phyloP scores from a whole-genome alignment of 2,113 vertebrate genomes.

The Hoplias malabaricus region DNA sequence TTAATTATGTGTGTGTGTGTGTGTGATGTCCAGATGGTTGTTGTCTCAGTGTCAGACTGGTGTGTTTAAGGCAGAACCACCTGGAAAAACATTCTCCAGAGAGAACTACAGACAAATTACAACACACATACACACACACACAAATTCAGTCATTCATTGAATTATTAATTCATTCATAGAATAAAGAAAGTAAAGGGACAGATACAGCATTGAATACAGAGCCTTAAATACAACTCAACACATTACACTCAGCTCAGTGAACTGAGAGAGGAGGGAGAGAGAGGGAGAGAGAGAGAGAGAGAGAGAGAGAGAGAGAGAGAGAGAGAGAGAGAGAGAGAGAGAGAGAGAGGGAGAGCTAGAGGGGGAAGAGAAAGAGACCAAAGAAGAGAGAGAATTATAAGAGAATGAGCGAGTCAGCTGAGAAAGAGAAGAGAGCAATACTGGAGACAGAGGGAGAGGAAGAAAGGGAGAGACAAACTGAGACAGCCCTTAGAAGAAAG shows the following conservation, averaged over 20 bases:
- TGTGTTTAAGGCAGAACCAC: slow-evolving; percentile 58
- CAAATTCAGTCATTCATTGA: neutral
- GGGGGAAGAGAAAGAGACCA: neutral
- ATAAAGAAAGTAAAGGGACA: too few species aligned
- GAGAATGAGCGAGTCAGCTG: neutral
- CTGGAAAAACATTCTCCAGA: slow-evolving; percentile 55
- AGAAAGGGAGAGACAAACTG: too few species aligned
- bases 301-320: neutral
- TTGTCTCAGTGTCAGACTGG: slow-evolving; percentile 55
- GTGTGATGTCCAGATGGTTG: slow-evolving; percentile 69
- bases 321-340: neutral
- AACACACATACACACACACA: neutral
- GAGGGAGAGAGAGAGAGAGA: neutral
- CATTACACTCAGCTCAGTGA: neutral
- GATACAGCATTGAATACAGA: too few species aligned
- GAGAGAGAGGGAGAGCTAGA: neutral
- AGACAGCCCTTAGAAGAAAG: neutral
- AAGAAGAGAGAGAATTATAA: neutral
- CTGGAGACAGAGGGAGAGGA: neutral
- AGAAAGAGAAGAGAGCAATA: too few species aligned
- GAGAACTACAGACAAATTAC: slow-evolving; percentile 25
- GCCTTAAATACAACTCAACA: too few species aligned
- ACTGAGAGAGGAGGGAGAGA: neutral
- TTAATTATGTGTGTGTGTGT: slow-evolving; percentile 59
- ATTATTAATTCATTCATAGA: neutral